Base-by-base conservation (phyloP, 35 echinoderm and acorn worm genomes). In the Lytechinus pictus region DNA sequence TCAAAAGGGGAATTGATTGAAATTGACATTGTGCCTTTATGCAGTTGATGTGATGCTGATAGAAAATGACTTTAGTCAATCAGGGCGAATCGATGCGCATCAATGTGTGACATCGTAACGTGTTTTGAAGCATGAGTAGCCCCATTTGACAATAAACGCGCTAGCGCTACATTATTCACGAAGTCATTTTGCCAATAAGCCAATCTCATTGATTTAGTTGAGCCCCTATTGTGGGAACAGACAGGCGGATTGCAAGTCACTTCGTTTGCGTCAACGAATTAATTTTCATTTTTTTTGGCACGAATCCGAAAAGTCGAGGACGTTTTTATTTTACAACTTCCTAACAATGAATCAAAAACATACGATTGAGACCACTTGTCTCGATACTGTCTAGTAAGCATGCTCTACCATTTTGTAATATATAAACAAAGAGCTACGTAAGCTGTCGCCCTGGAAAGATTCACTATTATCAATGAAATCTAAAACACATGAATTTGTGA, bases 81-180 rank as follows among this genome's bases (percentile, higher is more conserved):
- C 16, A 79, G 16, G n/a, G 19, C 19, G 66, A 79, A 24, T n/a
- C n/a, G 66, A 79, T 24, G 92, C 52, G n/a, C 92, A 93, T 54
- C 55, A 90, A 57, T 57, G 53, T 93, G 54, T 93, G 92, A 93
- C 92, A 57, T 24, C 53, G n/a, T 57, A 33, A 5, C 54, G 27
- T 57, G 92, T 54, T 28, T 93, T 93, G 52, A 54, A 93, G 92
- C 92, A 93, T 93, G 92, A 93, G 92, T 93, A 93, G 92, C 21
- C 28, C n/a, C 92, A 93, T 54, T 55, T 93, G 28, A 57, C 52
- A 93, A 93, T 93, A 93, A 93, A 93, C 52, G 57, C 54, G 11
- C 92, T 10, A 57, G 92, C n/a, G 27, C 9, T 57, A 28, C 11
- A 6, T 28, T 57, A 28, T 93, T 93, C 54, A 54, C 54, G 27